Evolutionary conservation across 2,888 invertebrate genomes (phyloP).

Genomic region (Flabesymbios commensalis): DNA sequence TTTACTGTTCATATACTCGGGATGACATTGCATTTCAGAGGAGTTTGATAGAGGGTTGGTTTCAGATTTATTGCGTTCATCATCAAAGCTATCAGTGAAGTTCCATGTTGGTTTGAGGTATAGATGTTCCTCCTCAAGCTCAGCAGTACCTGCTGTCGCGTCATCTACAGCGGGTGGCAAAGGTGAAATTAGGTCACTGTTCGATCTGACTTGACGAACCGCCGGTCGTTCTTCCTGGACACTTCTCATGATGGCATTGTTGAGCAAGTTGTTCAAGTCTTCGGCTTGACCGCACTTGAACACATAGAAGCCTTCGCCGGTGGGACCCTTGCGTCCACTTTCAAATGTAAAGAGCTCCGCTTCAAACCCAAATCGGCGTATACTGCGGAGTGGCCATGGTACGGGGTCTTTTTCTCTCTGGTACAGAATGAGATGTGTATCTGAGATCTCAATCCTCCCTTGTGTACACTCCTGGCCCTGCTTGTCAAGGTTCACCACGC

Average conservation of each 20-base stretch:
- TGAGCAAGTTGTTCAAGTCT: conserved; percentile 79
- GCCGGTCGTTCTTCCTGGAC: background rate
- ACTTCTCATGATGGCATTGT: conserved; percentile 15
- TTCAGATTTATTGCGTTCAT: too few species aligned
- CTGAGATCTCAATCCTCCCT: conserved; percentile 86
- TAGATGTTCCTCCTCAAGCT: too few species aligned
- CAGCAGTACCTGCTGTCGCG: too few species aligned
- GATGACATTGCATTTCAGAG: too few species aligned
- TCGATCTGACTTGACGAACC: too few species aligned
- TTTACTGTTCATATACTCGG: too few species aligned
- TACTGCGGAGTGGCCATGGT: conserved; percentile 85
- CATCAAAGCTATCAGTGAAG: too few species aligned
- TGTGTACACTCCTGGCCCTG: conserved; percentile 75
- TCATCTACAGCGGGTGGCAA: too few species aligned
- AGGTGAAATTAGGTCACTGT: too few species aligned
- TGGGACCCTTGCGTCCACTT: conserved; percentile 79
- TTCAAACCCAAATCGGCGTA: conserved; percentile 90
- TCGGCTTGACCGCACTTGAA: conserved; percentile 87
- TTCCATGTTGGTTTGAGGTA: too few species aligned
- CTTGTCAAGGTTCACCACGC: conserved; percentile 85
- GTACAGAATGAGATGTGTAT: conserved; percentile 78
- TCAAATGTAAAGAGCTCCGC: conserved; percentile 74
- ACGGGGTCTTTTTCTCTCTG: conserved; percentile 82
- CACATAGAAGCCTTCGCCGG: conserved; percentile 92
- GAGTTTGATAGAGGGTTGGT: too few species aligned